Conservation (phyloP, 1,140 invertebrate species). For the Danaus melanippus region DNA sequence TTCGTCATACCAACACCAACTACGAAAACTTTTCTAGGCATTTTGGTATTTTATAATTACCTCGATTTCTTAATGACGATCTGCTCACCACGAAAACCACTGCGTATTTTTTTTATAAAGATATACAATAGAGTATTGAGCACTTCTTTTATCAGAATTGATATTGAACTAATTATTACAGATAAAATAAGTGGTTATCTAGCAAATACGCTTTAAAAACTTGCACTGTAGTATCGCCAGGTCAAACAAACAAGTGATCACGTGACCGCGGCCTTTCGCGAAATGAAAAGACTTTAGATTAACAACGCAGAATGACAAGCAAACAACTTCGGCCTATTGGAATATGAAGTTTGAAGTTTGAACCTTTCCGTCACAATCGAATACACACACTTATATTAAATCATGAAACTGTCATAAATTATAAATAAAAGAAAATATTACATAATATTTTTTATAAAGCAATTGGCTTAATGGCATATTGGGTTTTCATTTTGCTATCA, state of each 20-base stretch:
- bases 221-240: conserved; percentile 9
- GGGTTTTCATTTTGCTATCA: too few relatives aligned
- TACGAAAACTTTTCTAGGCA: conserved; percentile 83
- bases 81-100: conserved; percentile 24
- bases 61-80: conserved; percentile 32
- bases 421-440: too few relatives aligned
- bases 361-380: conserved; percentile 5
- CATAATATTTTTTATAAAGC: too few relatives aligned
- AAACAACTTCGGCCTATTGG: conserved; percentile 11
- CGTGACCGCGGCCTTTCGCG: conserved; percentile 10
- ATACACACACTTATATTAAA: too few relatives aligned
- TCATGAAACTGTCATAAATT: too few relatives aligned
- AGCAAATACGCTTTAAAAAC: neutral
- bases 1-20: conserved; percentile 98
- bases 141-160: neutral
- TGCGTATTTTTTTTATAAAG: conserved; percentile 10
- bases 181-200: too few relatives aligned
- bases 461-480: too few relatives aligned
- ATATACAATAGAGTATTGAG: neutral
- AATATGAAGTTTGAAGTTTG: conserved; percentile 9
- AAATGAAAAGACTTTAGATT: conserved; percentile 8
- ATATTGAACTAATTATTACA: neutral
- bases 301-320: conserved; percentile 12
- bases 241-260: conserved; percentile 13
- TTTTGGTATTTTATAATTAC: conserved; percentile 57